Evolutionary conservation across 2,888 invertebrate genomes (phyloP), one percentile per base, ranked within the genome.

Genomic region (Latrodectus elegans): DNA sequence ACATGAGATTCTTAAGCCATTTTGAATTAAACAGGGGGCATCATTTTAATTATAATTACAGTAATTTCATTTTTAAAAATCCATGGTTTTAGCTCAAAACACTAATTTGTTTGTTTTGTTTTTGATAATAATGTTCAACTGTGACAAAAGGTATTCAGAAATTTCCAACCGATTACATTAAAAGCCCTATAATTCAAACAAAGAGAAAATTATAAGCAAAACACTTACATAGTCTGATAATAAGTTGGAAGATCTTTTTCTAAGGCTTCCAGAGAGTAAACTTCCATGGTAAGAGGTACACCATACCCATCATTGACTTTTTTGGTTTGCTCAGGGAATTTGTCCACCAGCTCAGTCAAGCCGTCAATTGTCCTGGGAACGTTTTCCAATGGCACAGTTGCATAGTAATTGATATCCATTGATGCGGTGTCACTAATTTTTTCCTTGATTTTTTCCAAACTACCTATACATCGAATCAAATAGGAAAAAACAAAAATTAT

Each of bases 391-490:
- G 87, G 87, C 10, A 87, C 87, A 9, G 82, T 82, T 0, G 87
- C 87, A 53, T 68, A 87, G 77, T 87, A 87, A 17, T 81, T 74
- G 67, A 87, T 87, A 22, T 82, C 82, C 82, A 87, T 82, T 8
- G 38, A 60, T 9, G 82, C 74, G 4, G 60, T 53, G 49, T 85
- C 80, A 1, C 77, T 53, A 4, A 70, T 60, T 1, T 64, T 52
- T 55, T 73, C 26, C 15, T 55, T 10, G n/a, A 85, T 74, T 22
- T 85, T 79, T n/a, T 85, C 75, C 49, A 85, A 17, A 8, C 52
- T 72, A 8, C 80, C 85, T 85, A 68, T 3, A 74, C 68, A 64
- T 6, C 14, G 15, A 55, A 8, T 11, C 6, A 4, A 38, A 38
- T 38, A 38, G 38, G 6, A 38, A 38, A 38, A 38, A 38, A 6